Evolutionary conservation across 1,140 invertebrate species (phyloP), one percentile per base, ranked within the genome.

Genomic region (Pantala flavescens): DNA sequence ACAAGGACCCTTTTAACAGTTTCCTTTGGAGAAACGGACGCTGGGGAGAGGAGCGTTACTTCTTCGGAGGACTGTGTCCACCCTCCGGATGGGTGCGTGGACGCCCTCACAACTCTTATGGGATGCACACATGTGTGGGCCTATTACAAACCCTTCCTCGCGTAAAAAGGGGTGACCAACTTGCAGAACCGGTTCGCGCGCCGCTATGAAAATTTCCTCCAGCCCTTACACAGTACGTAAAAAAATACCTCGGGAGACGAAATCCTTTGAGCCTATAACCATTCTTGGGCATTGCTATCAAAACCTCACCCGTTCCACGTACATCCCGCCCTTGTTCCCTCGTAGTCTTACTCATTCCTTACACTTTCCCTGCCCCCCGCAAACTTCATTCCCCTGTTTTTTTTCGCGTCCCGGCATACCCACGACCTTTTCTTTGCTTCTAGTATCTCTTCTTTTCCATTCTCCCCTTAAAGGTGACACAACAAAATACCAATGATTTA

Each of bases 401-500:
- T 63, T 21, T 63, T 63, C 12, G 3, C 14, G 49, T 63, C 12
- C n/a, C 49, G 3, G 16, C 49, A 12, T 63, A 63, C 49, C 49
- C 49, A 7, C 49, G 12, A 63, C 49, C 49, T 12, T 63, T 21
- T 63, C 49, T 63, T 63, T 21, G 28, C 5, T 21, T 21, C 49
- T 63, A 36, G 28, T 63, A 63, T 63, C 49, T 1, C 49, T 21
- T 63, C 49, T 5, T 21, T 21, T 5, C 49, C 49, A 63, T 21
- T 21, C n/a, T 63, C 49, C 49, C 49, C 49, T 63, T 21, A 63
- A 63, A 63, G 49, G n/a, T 63, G 49, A 63, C 49, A 63, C 49
- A 63, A 63, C 49, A 63, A 63, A 63, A 63, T 63, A 21, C 49
- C 49, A 63, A 12, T 63, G 49, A 63, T 63, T 63, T 63, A 63